Evolutionary conservation across 2,113 vertebrate species (phyloP).

Genomic region (Heloderma charlesbogerti): DNA sequence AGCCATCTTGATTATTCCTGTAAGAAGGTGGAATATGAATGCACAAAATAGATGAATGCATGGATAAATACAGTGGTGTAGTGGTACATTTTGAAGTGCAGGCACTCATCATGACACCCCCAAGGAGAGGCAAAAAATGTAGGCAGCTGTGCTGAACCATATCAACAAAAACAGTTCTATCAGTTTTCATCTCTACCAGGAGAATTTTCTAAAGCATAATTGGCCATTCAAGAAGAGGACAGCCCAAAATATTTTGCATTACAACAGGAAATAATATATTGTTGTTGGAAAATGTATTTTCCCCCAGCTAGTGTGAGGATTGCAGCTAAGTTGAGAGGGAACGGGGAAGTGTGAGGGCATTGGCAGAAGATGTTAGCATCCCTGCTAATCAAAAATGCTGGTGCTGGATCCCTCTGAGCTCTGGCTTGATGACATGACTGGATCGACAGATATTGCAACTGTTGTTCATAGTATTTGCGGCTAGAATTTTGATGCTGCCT

Average conservation of each 20-base stretch:
- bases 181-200: neutral
- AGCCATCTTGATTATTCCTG: constrained; percentile 1
- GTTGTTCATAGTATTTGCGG: neutral
- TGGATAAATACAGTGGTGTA: neutral
- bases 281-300: neutral
- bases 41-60: neutral
- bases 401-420: neutral
- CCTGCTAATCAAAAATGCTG: neutral
- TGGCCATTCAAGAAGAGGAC: neutral
- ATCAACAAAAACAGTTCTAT: neutral
- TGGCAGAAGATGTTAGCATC: neutral
- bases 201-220: neutral
- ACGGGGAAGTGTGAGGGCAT: neutral
- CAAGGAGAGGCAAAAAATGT: neutral
- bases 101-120: neutral
- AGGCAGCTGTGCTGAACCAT: neutral
- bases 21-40: neutral
- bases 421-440: too few species aligned
- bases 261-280: neutral
- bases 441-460: too few species aligned
- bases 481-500: neutral
- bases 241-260: neutral
- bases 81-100: neutral
- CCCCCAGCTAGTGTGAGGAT: neutral
- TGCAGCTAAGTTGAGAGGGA: neutral